These are phyloP conservation scores for Bubo bubo DNA, from an alignment of 2,113 vertebrate species.

Conservation along the genomic window DNA sequence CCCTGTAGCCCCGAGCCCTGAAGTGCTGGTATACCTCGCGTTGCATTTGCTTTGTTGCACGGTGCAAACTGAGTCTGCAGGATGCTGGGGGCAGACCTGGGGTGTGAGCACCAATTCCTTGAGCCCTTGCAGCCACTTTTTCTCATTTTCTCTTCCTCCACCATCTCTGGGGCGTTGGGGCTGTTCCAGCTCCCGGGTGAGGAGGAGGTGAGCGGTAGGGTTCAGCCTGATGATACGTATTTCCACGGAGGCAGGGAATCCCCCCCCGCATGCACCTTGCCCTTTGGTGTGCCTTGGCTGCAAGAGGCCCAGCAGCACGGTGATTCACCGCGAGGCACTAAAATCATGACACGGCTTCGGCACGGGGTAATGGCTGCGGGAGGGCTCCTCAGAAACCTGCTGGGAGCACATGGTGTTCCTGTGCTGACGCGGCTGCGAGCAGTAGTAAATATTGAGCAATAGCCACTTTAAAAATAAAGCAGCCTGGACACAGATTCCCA, in stretches of 20 bases:
- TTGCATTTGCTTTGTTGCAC: background rate
- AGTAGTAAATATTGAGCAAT: constrained; percentile 57
- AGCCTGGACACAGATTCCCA: constrained; percentile 11
- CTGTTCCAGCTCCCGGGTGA: background rate
- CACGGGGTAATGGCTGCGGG: background rate
- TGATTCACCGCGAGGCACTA: background rate
- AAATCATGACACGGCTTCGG: fast-evolving
- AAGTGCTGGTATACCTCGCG: fast-evolving
- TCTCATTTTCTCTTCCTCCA: background rate
- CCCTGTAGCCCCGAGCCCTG: background rate
- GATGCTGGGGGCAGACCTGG: fast-evolving
- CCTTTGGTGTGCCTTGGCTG: background rate
- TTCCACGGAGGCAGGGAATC: background rate
- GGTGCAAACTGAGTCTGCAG: background rate
- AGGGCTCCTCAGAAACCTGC: background rate
- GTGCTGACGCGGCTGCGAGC: background rate
- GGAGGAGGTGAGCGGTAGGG: background rate
- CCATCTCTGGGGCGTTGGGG: background rate
- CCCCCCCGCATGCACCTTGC: background rate
- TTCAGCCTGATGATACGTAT: background rate
- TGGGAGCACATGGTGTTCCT: background rate
- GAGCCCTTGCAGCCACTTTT: background rate
- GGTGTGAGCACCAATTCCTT: fast-evolving
- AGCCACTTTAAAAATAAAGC: constrained; percentile 41
- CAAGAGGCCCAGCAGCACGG: fast-evolving